Evolutionary conservation across 2,113 vertebrate species (phyloP).

Genomic region (Misgurnus anguillicaudatus): DNA sequence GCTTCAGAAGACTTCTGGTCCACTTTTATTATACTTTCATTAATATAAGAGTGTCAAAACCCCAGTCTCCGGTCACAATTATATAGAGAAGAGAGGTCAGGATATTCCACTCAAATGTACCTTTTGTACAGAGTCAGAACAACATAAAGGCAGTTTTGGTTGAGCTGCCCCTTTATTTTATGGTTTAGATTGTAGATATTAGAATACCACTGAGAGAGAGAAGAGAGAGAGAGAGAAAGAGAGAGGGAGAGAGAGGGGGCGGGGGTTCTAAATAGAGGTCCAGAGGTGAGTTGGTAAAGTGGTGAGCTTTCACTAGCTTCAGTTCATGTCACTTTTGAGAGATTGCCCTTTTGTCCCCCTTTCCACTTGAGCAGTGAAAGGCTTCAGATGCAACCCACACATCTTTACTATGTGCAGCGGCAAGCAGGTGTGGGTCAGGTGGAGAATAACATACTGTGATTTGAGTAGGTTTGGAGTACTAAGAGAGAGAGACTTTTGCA

Average conservation of each 20-base stretch:
- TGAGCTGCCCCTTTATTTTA: too few relatives aligned
- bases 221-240: not conserved
- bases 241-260: not conserved
- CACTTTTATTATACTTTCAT: too few relatives aligned
- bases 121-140: too few relatives aligned
- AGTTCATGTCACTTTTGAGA: slow-evolving; percentile 48
- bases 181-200: not conserved
- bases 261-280: slow-evolving; percentile 13
- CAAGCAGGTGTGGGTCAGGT: not conserved
- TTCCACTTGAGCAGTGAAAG: slow-evolving; percentile 31
- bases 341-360: slow-evolving; percentile 34
- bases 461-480: slow-evolving; percentile 31
- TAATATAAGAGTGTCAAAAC: too few relatives aligned
- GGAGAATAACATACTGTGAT: slow-evolving; percentile 41
- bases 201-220: not conserved
- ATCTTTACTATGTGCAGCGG: slow-evolving; percentile 10
- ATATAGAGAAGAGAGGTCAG: too few relatives aligned
- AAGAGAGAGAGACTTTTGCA: not conserved
- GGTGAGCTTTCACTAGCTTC: slow-evolving; percentile 47
- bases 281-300: slow-evolving; percentile 41
- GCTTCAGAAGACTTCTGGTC: too few relatives aligned
- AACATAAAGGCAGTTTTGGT: too few relatives aligned
- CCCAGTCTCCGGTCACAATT: too few relatives aligned
- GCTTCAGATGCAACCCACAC: slow-evolving; percentile 34
- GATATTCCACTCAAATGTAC: too few relatives aligned